Conservation (phyloP, 92 coral and sea anemone genomes). For the Umimayanthus chanpuru region DNA sequence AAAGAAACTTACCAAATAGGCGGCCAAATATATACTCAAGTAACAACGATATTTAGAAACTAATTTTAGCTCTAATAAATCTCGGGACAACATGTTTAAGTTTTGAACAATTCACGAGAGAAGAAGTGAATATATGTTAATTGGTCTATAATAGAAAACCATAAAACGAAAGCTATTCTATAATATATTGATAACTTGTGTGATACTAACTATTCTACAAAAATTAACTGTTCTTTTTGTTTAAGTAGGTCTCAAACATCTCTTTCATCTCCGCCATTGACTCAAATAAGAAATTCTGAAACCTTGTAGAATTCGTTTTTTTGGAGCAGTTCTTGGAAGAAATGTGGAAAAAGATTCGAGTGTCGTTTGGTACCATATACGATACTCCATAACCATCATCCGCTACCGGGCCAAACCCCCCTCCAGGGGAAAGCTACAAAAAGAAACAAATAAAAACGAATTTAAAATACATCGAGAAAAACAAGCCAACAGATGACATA, state of each 20-base stretch:
- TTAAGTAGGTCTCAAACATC: constrained; percentile 44
- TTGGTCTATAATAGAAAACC: no score
- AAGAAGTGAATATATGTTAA: neutral
- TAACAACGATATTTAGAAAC: neutral
- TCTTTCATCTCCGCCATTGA: constrained; percentile 84
- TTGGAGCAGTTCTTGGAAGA: constrained; percentile 85
- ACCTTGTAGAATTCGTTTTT: constrained; percentile 73
- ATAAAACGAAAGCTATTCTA: neutral
- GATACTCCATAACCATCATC: constrained; percentile 98
- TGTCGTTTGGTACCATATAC: constrained; percentile 97
- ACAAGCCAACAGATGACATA: no score
- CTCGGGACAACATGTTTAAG: no score
- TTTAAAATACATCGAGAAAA: no score
- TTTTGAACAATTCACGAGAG: neutral
- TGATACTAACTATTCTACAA: neutral
- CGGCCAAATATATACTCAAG: no score
- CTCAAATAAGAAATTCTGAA: constrained; percentile 63
- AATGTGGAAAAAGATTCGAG: constrained; percentile 86
- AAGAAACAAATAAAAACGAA: neutral
- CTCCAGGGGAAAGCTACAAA: constrained; percentile 90
- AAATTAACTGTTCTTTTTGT: neutral
- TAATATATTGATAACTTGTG: neutral
- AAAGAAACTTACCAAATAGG: neutral
- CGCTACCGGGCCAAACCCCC: constrained; percentile 97
- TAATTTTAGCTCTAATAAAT: no score